phyloP scores from a whole-genome alignment of 2,888 invertebrate species.

The Psylliodes chrysocephalus region DNA sequence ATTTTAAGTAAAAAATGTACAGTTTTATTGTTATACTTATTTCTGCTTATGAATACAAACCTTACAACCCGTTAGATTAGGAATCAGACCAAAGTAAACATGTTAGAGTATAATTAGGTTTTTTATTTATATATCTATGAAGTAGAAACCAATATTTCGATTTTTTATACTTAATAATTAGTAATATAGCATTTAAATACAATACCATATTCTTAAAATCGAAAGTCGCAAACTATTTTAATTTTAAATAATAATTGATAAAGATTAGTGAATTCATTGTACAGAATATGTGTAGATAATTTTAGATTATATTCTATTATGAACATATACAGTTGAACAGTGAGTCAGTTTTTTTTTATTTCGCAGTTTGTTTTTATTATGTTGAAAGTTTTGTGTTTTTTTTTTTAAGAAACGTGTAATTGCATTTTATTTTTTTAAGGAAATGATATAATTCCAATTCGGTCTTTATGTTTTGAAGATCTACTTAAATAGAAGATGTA shows the following conservation, averaged over 20 bases:
- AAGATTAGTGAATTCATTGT: conserved; percentile 30
- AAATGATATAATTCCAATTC: neutral
- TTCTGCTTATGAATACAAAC: too few relatives aligned
- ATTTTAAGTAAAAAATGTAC: too few relatives aligned
- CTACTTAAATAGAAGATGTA: neutral
- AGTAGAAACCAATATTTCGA: neutral
- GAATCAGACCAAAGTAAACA: neutral
- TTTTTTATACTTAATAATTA: neutral
- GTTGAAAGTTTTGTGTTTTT: conserved; percentile 36
- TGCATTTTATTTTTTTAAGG: neutral
- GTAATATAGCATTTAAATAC: neutral
- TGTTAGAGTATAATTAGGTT: neutral
- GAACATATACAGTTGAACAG: conserved; percentile 53
- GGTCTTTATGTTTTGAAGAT: neutral
- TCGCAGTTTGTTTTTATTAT: conserved; percentile 47
- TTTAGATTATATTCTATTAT: conserved; percentile 46
- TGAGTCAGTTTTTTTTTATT: conserved; percentile 54
- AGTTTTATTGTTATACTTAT: too few relatives aligned
- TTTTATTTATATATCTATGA: neutral
- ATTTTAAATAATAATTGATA: too few relatives aligned
- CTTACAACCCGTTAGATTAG: too few relatives aligned
- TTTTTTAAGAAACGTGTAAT: conserved; percentile 33
- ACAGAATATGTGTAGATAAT: conserved; percentile 47
- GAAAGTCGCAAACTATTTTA: too few relatives aligned
- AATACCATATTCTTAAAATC: too few relatives aligned